Evolutionary conservation across 1,140 invertebrate species (phyloP), one percentile per base, ranked within the genome.

Genomic region (Dufourea novaeangliae): DNA sequence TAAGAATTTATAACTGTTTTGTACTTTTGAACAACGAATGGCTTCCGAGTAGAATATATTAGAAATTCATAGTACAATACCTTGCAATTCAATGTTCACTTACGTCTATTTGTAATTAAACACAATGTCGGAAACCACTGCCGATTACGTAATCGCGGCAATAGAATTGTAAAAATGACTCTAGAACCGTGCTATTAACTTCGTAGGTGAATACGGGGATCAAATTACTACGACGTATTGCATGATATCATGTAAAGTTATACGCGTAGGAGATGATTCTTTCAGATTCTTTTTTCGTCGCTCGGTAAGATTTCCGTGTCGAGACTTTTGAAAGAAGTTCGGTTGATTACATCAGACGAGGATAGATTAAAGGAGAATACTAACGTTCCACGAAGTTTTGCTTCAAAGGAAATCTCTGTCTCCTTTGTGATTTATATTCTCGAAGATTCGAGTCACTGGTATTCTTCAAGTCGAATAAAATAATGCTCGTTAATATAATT

Each of bases 101-200:
- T 17, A 44, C 12, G 39, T 12, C 4, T 1, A 12, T 41, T 1
- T 11, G 3, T 8, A 10, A 11, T 20, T 4, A 20, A 46, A 46
- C 7, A 3, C 4, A 46, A 46, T 20, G 2, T 1, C 0, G 20
- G 22, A 0, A 54, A 54, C 11, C 2, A 20, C n/a, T n/a, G 8
- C 3, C n/a, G 52, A 20, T 54, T 54, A 27, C n/a, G 50, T 20
- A 37, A 68, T 11, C 14, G 22, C 1, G 17, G 66, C 27, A 68
- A 68, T 34, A 68, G 37, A 68, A 68, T 68, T 50, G 22, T 1
- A 68, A 68, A 68, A 37, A 54, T 68, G 27, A 54, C 54, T 68
- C 27, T 7, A 20, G n/a, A 8, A 11, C 14, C 11, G 7, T n/a
- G 22, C 37, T 32, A 25, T 34, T 54, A 68, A 56, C 10, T 37